phyloP scores from a whole-genome alignment of 2,113 vertebrate genomes.

The Lagopus muta region DNA sequence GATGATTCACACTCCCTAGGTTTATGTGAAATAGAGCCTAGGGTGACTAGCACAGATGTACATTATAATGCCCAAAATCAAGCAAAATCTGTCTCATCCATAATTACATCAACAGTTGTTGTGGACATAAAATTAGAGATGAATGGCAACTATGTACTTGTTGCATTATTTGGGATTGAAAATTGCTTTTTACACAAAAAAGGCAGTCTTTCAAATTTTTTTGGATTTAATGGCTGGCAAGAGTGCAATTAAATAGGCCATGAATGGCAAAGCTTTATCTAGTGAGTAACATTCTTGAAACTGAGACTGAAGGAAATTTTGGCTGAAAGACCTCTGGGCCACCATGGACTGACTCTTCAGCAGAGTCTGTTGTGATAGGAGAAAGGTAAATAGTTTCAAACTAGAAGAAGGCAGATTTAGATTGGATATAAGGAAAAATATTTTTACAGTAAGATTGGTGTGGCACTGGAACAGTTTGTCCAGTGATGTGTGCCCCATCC shows the following conservation, averaged over 20 bases:
- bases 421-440: too few species aligned
- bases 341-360: neutral
- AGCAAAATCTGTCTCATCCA: neutral
- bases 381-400: too few species aligned
- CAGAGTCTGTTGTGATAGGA: too few species aligned
- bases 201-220: neutral
- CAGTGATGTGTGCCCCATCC: too few species aligned
- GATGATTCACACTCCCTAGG: accelerated
- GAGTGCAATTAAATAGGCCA: neutral
- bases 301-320: neutral
- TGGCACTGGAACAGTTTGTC: too few species aligned
- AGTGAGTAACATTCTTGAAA: neutral
- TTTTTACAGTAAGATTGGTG: too few species aligned
- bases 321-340: neutral
- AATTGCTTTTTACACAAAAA: neutral
- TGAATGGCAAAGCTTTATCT: neutral
- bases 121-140: neutral
- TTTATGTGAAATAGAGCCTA: neutral
- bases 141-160: neutral
- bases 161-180: neutral
- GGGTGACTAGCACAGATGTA: neutral
- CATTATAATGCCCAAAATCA: neutral
- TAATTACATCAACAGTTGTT: neutral
- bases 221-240: neutral
- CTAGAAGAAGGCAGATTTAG: too few species aligned